A percentile compares a stretch with the other conserved stretches of the same genome.
Conservation (phyloP, 2,797 vertebrate species). For the Acrossocheilus wenchowensis region DNA sequence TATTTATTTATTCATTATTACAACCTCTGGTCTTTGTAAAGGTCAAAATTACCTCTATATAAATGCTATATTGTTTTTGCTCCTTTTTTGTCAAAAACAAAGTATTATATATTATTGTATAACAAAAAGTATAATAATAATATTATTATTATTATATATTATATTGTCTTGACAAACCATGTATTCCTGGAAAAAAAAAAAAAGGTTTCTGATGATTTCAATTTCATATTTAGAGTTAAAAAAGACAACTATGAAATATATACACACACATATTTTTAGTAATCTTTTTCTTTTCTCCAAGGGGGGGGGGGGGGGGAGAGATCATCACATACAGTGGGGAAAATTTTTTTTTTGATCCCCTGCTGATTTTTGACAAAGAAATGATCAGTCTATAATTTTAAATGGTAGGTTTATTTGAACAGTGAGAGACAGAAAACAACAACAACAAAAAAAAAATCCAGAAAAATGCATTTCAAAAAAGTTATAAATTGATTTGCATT, state of each 20-base stretch:
- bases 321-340: not conserved
- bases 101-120: not conserved
- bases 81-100: not conserved
- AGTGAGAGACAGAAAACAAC: too few species aligned
- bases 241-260: not conserved
- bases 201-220: too few species aligned
- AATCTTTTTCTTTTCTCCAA: not conserved
- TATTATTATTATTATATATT: not conserved
- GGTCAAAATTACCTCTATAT: not conserved
- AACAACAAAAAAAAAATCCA: too few species aligned
- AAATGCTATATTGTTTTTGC: not conserved
- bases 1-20: not conserved
- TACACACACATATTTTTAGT: not conserved
- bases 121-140: not conserved
- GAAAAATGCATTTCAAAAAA: too few species aligned
- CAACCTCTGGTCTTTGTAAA: not conserved
- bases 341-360: too few species aligned
- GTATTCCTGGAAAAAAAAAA: not conserved
- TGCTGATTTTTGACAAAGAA: too few species aligned
- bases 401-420: too few species aligned
- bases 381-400: too few species aligned
- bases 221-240: not conserved
- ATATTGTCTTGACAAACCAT: not conserved
- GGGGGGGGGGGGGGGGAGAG: not conserved
- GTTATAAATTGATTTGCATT: too few species aligned